Conservation (phyloP, 2,888 invertebrate species). For the Cyrtodaria siliqua region DNA sequence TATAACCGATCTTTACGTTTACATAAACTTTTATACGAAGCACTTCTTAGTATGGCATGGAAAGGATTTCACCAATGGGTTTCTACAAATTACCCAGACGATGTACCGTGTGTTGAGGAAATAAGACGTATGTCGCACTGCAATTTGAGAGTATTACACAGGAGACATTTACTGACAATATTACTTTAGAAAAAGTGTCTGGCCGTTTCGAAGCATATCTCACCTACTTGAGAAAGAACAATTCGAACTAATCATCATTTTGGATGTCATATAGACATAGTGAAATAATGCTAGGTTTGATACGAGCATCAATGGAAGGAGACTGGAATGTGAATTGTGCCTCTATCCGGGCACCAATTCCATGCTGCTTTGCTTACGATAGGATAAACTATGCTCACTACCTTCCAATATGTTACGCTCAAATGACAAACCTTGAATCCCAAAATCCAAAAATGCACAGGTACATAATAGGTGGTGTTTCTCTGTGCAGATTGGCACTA, state of each 20-base stretch:
- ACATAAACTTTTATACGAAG: conserved; percentile 48
- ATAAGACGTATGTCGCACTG: no score
- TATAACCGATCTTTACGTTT: conserved; percentile 46
- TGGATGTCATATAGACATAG: conserved; percentile 71
- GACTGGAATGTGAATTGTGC: conserved; percentile 60
- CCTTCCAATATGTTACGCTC: conserved; percentile 46
- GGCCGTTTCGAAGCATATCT: no score
- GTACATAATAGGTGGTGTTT: conserved; percentile 28
- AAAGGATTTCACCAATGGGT: no score
- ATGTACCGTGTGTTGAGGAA: no score
- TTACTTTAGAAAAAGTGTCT: no score
- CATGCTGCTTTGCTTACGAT: conserved; percentile 69
- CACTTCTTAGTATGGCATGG: no score
- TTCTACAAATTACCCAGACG: no score
- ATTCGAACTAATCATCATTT: conserved; percentile 41
- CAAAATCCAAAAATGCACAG: conserved; percentile 15
- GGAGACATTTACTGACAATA: no score
- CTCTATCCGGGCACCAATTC: conserved; percentile 55
- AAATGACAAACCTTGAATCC: conserved; percentile 30
- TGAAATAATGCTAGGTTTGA: conserved; percentile 55
- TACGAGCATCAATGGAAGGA: conserved; percentile 56
- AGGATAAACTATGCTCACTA: conserved; percentile 67
- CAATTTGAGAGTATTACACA: no score
- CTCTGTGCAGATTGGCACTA: conserved; percentile 46
- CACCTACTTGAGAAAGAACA: conserved; percentile 1